Evolutionary conservation across 2,113 vertebrate genomes (phyloP).

Genomic region (Plestiodon gilberti): DNA sequence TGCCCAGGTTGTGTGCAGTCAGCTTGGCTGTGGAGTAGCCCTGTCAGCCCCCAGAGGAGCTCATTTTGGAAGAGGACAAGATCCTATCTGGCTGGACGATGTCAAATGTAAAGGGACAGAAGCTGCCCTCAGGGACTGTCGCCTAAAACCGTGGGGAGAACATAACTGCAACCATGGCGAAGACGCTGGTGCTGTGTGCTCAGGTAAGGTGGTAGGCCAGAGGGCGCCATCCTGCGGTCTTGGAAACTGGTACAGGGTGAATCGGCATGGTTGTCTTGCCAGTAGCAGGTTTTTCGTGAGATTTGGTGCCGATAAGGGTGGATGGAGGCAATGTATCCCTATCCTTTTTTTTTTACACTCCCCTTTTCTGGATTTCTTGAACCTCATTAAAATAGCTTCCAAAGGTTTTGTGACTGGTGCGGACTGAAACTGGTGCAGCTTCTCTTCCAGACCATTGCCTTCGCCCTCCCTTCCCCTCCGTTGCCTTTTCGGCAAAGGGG

Average conservation of each 20-base stretch:
- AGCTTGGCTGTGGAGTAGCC: conserved; percentile 60
- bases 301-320: not conserved
- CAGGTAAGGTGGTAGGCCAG: conserved; percentile 49
- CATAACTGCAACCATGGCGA: conserved; percentile 69
- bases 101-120: conserved; percentile 67
- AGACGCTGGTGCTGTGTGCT: conserved; percentile 66
- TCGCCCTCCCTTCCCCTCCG: not conserved
- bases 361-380: not conserved
- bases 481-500: not conserved
- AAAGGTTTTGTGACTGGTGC: not conserved
- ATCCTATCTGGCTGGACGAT: conserved; percentile 69
- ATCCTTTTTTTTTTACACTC: too few species aligned
- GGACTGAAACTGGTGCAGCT: too few species aligned
- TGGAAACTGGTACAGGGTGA: not conserved
- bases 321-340: not conserved
- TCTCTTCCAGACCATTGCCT: not conserved
- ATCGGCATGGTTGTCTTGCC: not conserved
- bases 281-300: not conserved
- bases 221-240: not conserved
- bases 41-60: not conserved
- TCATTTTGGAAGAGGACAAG: conserved; percentile 41
- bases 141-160: conserved; percentile 47
- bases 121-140: conserved; percentile 57
- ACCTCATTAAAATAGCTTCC: not conserved
- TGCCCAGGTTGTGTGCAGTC: conserved; percentile 58